A percentile compares a stretch with the other conserved stretches of the same genome.
phyloP scores from a whole-genome alignment of 2,113 vertebrate genomes.

The Baryphthengus martii region DNA sequence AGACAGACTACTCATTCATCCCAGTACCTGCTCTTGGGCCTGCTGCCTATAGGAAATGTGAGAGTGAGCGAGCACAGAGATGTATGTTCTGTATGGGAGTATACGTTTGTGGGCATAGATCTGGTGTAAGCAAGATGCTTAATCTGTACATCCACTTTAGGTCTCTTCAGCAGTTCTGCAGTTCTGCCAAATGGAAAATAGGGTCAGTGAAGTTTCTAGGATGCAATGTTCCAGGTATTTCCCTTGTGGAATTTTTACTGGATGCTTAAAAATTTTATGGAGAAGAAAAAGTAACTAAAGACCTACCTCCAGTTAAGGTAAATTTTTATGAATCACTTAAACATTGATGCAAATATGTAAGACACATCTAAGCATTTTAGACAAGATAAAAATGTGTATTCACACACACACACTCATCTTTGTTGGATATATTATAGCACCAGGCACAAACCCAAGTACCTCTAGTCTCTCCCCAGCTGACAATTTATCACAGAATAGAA shows the following conservation, averaged over 20 bases:
- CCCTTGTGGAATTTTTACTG: not conserved
- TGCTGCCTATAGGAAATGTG: rapidly evolving
- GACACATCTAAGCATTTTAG: not conserved
- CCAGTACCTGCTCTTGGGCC: rapidly evolving
- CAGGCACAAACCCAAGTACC: not conserved
- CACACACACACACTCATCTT: rapidly evolving
- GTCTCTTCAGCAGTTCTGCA: not conserved
- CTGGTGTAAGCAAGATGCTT: too few relatives aligned
- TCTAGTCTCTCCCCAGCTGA: rapidly evolving
- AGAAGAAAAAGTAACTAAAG: not conserved
- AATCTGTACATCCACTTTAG: not conserved
- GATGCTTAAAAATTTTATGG: not conserved
- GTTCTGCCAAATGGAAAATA: not conserved
- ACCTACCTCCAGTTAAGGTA: not conserved
- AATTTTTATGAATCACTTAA: not conserved
- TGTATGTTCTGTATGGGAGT: rapidly evolving
- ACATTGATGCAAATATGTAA: not conserved
- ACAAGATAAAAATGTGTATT: not conserved
- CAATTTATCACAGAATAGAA: not conserved
- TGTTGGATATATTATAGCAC: not conserved
- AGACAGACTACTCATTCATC: rapidly evolving
- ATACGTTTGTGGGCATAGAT: rapidly evolving
- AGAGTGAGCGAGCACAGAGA: rapidly evolving
- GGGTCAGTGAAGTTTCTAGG: too few relatives aligned
- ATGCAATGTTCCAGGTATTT: not conserved